These are phyloP conservation scores for Mus minutoides DNA, from an alignment of 2,797 vertebrate species.

Conservation along the genomic window DNA sequence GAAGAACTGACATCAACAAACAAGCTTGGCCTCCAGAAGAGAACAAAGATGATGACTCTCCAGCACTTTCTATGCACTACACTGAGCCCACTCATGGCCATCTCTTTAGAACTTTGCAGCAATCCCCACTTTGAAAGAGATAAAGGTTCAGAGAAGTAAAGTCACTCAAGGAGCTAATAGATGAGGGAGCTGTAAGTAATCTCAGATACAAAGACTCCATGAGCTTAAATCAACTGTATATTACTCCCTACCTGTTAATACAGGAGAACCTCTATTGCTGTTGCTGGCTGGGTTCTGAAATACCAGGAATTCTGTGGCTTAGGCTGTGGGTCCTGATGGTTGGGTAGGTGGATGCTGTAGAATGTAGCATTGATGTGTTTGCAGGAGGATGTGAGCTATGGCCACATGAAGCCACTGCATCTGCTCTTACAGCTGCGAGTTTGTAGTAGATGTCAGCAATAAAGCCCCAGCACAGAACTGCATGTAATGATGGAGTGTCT, in stretches of 20 bases:
- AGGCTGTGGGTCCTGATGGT: not conserved
- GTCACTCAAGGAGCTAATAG: not conserved
- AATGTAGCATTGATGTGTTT: not conserved
- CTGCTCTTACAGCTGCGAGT: not conserved
- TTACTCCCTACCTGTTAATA: too few relatives aligned
- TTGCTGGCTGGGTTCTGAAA: not conserved
- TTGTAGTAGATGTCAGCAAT: not conserved
- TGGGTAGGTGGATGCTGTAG: not conserved
- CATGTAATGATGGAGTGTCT: accelerated
- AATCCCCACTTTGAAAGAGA: not conserved
- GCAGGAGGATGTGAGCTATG: too few relatives aligned
- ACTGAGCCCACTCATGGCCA: not conserved
- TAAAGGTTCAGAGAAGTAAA: not conserved
- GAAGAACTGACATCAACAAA: not conserved
- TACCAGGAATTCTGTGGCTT: not conserved
- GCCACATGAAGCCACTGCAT: not conserved
- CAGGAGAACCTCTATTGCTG: not conserved
- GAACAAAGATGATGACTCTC: not conserved
- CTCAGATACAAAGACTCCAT: not conserved
- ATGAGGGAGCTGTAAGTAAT: not conserved
- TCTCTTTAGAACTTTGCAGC: not conserved
- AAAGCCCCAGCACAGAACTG: not conserved
- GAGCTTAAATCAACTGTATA: not conserved
- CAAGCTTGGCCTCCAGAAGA: not conserved
- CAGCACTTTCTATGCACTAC: not conserved